A percentile compares a stretch with the other conserved stretches of the same genome.
Conservation (phyloP, 1,140 invertebrate genomes). For the Macrotrachela quadricornifera region DNA sequence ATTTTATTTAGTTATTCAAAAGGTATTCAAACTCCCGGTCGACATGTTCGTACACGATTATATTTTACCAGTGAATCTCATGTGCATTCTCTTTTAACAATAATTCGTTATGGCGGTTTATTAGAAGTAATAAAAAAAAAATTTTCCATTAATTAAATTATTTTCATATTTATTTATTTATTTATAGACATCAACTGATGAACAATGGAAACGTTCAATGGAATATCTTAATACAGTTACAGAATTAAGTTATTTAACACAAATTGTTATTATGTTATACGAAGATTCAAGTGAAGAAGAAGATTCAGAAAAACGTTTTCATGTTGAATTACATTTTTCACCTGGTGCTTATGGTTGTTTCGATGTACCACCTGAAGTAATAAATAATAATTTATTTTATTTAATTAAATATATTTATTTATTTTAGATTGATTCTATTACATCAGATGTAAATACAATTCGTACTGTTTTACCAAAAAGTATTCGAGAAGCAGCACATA, state of each 20-base stretch:
- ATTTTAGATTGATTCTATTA: too few relatives aligned
- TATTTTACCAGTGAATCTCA: slow-evolving; percentile 99
- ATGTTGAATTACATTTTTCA: slow-evolving; percentile 12
- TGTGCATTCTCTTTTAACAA: slow-evolving; percentile 86
- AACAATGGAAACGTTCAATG: slow-evolving; percentile 94
- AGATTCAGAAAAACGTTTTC: slow-evolving; percentile 10
- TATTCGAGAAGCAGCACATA: too few relatives aligned
- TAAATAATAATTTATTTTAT: too few relatives aligned
- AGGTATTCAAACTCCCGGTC: slow-evolving; percentile 83
- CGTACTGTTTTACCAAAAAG: too few relatives aligned
- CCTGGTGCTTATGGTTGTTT: slow-evolving; percentile 2
- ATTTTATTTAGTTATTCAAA: slow-evolving; percentile 57
- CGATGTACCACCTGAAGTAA: not conserved
- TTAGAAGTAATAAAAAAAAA: slow-evolving; percentile 55
- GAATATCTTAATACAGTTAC: slow-evolving; percentile 89
- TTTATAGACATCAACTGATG: slow-evolving; percentile 45
- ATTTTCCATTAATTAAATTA: too few relatives aligned
- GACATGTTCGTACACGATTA: slow-evolving; percentile 81
- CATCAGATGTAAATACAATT: too few relatives aligned
- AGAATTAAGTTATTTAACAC: slow-evolving; percentile 96
- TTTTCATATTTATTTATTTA: not conserved
- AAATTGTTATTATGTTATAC: slow-evolving; percentile 96
- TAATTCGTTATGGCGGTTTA: slow-evolving; percentile 74
- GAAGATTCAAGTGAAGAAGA: slow-evolving; percentile 78
- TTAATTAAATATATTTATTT: too few relatives aligned